A percentile compares a stretch with the other conserved stretches of the same genome.
Conservation (phyloP, 1,140 invertebrate species). For the Prorops nasuta region DNA sequence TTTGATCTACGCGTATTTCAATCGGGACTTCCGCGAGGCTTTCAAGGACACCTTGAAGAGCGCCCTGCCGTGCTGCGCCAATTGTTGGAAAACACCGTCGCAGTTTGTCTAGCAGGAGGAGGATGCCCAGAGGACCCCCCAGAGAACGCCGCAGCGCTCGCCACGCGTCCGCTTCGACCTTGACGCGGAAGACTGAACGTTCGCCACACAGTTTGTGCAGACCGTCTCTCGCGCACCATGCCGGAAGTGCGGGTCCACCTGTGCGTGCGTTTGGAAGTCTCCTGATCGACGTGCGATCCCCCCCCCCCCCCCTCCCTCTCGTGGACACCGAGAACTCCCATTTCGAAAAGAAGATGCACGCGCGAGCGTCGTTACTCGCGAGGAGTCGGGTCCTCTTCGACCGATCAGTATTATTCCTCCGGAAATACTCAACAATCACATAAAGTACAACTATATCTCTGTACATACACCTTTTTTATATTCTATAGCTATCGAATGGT, state of each 20-base stretch:
- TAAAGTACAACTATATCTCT: too few species aligned
- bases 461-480: too few species aligned
- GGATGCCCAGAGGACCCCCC: slow-evolving; percentile 1
- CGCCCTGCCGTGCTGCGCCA: slow-evolving; percentile 73
- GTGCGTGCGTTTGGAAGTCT: neutral
- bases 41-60: slow-evolving; percentile 91
- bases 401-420: too few species aligned
- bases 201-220: neutral
- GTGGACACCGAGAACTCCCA: too few species aligned
- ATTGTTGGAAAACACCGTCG: slow-evolving; percentile 54
- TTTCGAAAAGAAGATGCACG: too few species aligned
- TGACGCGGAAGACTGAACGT: neutral
- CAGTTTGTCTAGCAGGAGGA: slow-evolving; percentile 51
- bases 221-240: neutral
- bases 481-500: too few species aligned
- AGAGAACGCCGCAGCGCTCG: neutral
- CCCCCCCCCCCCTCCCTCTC: too few species aligned
- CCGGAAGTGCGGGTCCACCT: neutral
- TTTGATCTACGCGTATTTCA: slow-evolving; percentile 97
- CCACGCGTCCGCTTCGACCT: neutral
- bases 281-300: neutral
- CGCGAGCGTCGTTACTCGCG: too few species aligned
- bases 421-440: too few species aligned
- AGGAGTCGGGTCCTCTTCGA: too few species aligned
- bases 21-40: slow-evolving; percentile 94